Conservation (phyloP, 2,797 vertebrate genomes). For the Tiaroga cobitis region DNA sequence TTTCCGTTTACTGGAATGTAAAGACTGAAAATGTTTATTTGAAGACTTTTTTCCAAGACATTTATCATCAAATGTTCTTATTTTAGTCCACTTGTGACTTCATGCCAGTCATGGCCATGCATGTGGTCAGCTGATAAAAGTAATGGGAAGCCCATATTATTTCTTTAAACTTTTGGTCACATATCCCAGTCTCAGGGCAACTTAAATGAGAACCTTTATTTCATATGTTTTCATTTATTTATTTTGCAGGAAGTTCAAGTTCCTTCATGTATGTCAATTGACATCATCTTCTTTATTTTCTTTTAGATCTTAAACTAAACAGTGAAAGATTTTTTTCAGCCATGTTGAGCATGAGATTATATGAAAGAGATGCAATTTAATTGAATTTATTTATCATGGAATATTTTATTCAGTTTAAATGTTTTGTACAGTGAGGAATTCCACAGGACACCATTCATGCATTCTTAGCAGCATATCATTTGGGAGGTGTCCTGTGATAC, state of each 20-base stretch:
- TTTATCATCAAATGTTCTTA: neutral
- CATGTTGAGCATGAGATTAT: neutral
- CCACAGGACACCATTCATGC: neutral
- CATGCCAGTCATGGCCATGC: neutral
- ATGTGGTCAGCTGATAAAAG: neutral
- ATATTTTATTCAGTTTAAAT: neutral
- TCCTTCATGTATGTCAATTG: neutral
- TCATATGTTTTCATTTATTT: neutral
- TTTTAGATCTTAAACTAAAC: neutral
- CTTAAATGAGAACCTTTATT: neutral
- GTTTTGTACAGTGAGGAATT: neutral
- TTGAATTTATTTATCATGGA: neutral
- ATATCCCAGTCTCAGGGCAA: neutral
- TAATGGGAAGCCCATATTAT: neutral
- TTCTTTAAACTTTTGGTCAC: neutral
- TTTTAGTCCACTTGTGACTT: neutral
- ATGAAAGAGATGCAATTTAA: neutral
- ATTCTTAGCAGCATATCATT: slow-evolving; percentile 19
- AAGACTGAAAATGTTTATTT: neutral
- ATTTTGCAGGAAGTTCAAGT: neutral
- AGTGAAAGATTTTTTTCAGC: neutral
- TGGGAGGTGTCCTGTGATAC: slow-evolving; percentile 51
- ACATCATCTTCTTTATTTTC: neutral
- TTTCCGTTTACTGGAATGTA: neutral
- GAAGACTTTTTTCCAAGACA: neutral